Evolutionary conservation across 2,113 vertebrate genomes (phyloP).

Genomic region (Tamias sibiricus): DNA sequence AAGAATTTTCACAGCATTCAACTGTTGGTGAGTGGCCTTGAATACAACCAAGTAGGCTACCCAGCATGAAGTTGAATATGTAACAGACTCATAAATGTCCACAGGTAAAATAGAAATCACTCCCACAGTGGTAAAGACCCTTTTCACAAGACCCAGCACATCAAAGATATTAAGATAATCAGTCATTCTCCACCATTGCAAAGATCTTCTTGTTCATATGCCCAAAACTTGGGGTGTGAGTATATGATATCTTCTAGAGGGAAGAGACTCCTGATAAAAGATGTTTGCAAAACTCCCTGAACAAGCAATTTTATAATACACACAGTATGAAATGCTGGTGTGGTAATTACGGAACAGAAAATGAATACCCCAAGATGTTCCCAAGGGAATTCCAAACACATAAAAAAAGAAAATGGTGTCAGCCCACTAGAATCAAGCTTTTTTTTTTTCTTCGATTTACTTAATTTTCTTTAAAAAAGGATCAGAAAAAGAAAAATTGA

Average conservation of each 20-base stretch:
- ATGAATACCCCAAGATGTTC: background rate
- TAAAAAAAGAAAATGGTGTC: background rate
- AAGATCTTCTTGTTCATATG: background rate
- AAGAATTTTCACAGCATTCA: constrained; percentile 21
- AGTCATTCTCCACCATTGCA: background rate
- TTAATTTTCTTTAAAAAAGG: background rate
- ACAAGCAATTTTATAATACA: background rate
- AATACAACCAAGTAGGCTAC: background rate
- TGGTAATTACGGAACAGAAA: background rate
- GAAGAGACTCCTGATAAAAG: background rate
- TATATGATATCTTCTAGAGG: background rate
- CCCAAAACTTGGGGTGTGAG: background rate
- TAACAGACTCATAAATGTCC: background rate
- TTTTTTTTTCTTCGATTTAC: constrained; percentile 26
- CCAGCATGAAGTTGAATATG: background rate
- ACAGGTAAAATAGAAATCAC: background rate
- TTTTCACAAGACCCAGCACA: background rate
- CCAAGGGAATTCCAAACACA: constrained; percentile 36
- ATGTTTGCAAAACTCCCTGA: background rate
- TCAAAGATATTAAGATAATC: background rate
- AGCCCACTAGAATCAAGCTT: background rate
- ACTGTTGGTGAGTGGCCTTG: background rate
- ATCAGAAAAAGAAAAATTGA: background rate
- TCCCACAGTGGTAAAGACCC: background rate
- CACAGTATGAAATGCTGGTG: no score